Evolutionary conservation across 64 coral and sea anemone genomes (phyloP), one percentile per base, ranked within the genome.

Genomic region (Hydrozoanthus tunicans): DNA sequence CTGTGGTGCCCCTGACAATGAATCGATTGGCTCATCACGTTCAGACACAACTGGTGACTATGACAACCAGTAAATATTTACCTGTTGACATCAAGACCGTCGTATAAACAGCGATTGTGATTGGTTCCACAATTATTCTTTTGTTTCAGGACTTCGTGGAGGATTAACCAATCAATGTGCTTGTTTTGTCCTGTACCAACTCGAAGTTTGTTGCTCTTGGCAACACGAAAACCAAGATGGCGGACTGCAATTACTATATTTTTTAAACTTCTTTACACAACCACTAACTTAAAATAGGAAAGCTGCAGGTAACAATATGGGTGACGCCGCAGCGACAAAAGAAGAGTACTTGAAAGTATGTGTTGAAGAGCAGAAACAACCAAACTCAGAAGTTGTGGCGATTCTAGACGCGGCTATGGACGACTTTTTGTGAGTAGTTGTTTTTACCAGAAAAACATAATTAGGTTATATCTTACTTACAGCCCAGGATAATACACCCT

Each of bases 341-440:
- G 92, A 90, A 77, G 79, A 90, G 7, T 99, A 94, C 82, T 51
- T 96, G 24, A 84, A 86, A 73, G 86, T 86, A 51, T 99, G 97
- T 86, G 79, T 51, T 17, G 97, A 96, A 25, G 60, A 89, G 60
- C 11, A 84, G 9, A 95, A 91, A 59, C 79, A 94, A 15, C 91
- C 94, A 17, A 91, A 96, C 81, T 10, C 55, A 0, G 94, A 96
- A 78, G 91, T 99, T 71, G 68, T 99, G 61, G 92, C 97, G 17
- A 77, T 99, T 56, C 43, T 99, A 25, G 92, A 99, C 62, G 70
- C 85, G 9, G 94, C 94, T 27, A 89, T 94, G 5, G 92, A 94
- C 56, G 90, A 96, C 63, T 93, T 99, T 52, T 59, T 93, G 97
- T 99, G 54, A 99, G 97, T 94, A 95, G 32, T 43, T 43, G 32